Base-by-base conservation (phyloP, 2,113 vertebrate species). In the Sylvia atricapilla region DNA sequence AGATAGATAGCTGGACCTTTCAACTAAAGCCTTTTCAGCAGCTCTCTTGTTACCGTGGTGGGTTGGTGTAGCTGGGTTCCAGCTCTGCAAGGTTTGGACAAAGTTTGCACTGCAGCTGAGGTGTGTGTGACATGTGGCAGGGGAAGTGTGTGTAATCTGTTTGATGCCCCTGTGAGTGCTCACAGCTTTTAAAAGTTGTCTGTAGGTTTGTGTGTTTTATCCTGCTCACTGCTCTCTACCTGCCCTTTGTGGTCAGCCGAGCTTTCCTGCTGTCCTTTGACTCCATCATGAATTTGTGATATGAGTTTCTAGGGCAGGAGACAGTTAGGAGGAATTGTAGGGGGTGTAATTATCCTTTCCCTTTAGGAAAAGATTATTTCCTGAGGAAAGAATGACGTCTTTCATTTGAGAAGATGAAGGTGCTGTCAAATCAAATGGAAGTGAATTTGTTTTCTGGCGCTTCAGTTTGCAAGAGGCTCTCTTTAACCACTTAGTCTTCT, bases 271-370 rank as follows among this genome's bases (percentile, higher is more conserved):
- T 84, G 46, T 55, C 39, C 2, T 58, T 80, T 22, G 37, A 15
- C 35, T 59, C 0, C 0, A 28, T 63, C 9, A 1, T 2, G 50
- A 47, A 37, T 86, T 35, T 47, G 0, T 24, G 46, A 37, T 49
- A 9, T 0, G 0, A 39, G 49, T 62, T 94, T 35, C 37, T 62
- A 5, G 35, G 77, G n/a, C 9, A 18, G 6, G 23, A 64, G n/a
- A 31, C 56, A 72, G 62, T 16, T 39, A 49, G 64, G 44, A 68
- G 28, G 39, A 60, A 5, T 72, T 89, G 22, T 23, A 37, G 30
- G 22, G 28, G 14, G 0, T 60, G 50, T 24, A 23, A 27, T 72
- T 87, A 62, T 33, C 35, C 27, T 82, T 0, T 1, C 13, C 37
- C 8, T 53, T 47, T 30, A 90, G 33, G n/a, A 53, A 69, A 39